Base-by-base conservation (phyloP, 2,113 vertebrate species). In the Polypterus bichir region DNA sequence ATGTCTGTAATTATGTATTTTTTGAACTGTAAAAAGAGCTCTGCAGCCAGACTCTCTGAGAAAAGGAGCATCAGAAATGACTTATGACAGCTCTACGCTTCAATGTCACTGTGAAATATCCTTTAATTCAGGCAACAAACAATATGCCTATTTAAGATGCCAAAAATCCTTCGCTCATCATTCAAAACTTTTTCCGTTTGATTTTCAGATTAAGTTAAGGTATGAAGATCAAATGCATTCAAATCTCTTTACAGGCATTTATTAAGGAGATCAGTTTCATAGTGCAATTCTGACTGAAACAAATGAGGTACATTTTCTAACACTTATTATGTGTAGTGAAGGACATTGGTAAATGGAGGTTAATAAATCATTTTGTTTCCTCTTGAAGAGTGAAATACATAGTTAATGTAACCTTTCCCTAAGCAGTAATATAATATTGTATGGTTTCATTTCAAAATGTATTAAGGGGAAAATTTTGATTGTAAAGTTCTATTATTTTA, bases 381-480 rank as follows among this genome's bases (percentile, higher is more conserved):
- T 1, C n/a, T 65, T 54, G 66, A 62, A 59, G 3, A 47, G 5
- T 55, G 47, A 10, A 64, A 60, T 59, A 44, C 9, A 7, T 59
- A 4, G 4, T 55, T 48, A 49, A 7, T 59, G 46, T 58, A 58
- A 58, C 46, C 46, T 58, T 27, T 58, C 56, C 56, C 56, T 45
- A 6, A 45, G 8, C 44, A 27, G 56, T 6, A 44, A 6, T 11
- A 44, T 44, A 44, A 58, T 58, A 45, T 7, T 58, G 44, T 44
- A 8, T 58, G 56, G 27, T 58, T 45, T 58, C 6, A 44, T 44
- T 4, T 45, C 9, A 58, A 45, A 58, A 45, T 45, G 7, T 58
- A 44, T 58, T 58, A 58, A 27, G 27, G 27, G 27, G 27, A 27
- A 27, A 1, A 27, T 27, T 27, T 27, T 27, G 27, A 27, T 27